A percentile compares a stretch with the other conserved stretches of the same genome.
Evolutionary conservation across 2,888 invertebrate species (phyloP).

Genomic region (Meteorus colon): DNA sequence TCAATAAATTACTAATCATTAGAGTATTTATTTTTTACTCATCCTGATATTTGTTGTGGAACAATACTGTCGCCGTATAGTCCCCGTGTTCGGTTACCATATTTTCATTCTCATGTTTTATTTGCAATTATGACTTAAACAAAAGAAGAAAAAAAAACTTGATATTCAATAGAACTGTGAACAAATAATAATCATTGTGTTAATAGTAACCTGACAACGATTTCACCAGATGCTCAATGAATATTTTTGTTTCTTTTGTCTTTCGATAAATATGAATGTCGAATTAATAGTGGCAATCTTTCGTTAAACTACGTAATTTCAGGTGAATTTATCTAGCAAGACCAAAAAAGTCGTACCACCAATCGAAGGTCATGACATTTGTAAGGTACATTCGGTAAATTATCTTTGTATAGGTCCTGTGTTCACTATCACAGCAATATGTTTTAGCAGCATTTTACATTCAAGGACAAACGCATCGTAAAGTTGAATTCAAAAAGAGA

Average conservation of each 20-base stretch:
- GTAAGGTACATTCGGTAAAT: slow-evolving; percentile 23
- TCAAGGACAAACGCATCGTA: slow-evolving; percentile 54
- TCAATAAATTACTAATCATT: slow-evolving; percentile 67
- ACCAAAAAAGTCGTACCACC: background rate
- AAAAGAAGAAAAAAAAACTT: background rate
- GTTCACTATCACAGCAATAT: slow-evolving; percentile 70
- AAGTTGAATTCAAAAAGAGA: slow-evolving; percentile 30
- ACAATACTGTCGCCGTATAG: slow-evolving; percentile 58
- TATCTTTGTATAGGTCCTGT: slow-evolving; percentile 64
- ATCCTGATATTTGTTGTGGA: slow-evolving; percentile 49
- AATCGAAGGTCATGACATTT: slow-evolving; percentile 19
- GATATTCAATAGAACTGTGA: background rate
- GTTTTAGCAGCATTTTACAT: slow-evolving; percentile 61
- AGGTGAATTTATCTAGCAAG: slow-evolving; percentile 28
- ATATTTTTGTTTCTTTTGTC: slow-evolving; percentile 32
- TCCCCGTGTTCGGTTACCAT: slow-evolving; percentile 44
- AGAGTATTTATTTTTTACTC: slow-evolving; percentile 39
- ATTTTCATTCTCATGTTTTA: slow-evolving; percentile 48
- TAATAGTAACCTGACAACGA: background rate
- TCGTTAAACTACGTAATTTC: slow-evolving; percentile 3
- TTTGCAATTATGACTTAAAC: slow-evolving; percentile 46
- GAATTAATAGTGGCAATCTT: slow-evolving; percentile 27
- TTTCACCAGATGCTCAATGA: background rate
- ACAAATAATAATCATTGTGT: background rate
- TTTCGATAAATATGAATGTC: slow-evolving; percentile 38